Percentiles rank a stretch among this genome's conserved stretches.
Evolutionary conservation across 2,113 vertebrate species (phyloP).

Genomic region (Lasiurus cinereus): DNA sequence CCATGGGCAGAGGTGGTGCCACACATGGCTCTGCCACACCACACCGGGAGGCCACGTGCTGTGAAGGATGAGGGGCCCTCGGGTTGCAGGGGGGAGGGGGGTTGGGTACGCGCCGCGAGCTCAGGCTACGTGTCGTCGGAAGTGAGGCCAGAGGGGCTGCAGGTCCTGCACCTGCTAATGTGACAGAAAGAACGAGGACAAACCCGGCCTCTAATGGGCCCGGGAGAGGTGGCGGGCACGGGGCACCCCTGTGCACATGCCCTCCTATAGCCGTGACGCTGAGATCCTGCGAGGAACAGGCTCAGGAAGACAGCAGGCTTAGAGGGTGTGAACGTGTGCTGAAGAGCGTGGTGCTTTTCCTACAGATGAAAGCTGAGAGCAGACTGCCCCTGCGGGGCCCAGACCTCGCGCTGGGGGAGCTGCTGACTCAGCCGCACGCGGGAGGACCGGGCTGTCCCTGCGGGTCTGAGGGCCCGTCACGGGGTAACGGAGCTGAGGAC

Average conservation of each 20-base stretch:
- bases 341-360: neutral
- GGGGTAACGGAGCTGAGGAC: neutral
- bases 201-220: neutral
- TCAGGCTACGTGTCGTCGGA: accelerated
- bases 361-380: neutral
- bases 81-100: too few relatives aligned
- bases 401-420: too few relatives aligned
- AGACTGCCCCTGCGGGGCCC: neutral
- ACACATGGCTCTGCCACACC: accelerated
- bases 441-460: neutral
- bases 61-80: neutral
- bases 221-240: too few relatives aligned
- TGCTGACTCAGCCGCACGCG: neutral
- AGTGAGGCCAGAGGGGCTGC: neutral
- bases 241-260: neutral
- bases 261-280: neutral
- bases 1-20: too few relatives aligned
- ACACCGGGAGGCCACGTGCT: accelerated
- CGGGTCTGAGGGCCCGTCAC: neutral
- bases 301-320: neutral
- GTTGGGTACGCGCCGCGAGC: accelerated
- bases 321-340: neutral
- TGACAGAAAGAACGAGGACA: neutral
- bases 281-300: neutral
- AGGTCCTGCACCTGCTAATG: accelerated